A percentile compares a stretch with the other conserved stretches of the same genome.
phyloP scores from a whole-genome alignment of 2,888 invertebrate genomes.

The Synanthedon formicaeformis region DNA sequence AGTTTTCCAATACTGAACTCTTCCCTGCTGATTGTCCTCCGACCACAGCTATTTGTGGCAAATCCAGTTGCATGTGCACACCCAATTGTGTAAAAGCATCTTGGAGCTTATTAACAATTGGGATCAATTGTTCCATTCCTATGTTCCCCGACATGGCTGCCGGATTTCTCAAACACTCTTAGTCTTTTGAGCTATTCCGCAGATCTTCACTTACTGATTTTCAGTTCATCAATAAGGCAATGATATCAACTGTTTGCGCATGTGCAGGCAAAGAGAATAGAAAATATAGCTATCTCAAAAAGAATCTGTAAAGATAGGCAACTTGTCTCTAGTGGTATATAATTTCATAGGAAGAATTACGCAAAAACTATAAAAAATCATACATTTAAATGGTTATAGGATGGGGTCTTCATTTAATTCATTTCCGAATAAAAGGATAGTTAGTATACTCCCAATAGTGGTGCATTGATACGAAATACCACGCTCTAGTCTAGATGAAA shows the following conservation, averaged over 20 bases:
- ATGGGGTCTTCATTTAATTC: too few species aligned
- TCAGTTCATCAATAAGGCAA: slow-evolving; percentile 59
- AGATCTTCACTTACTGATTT: slow-evolving; percentile 61
- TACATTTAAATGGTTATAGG: too few species aligned
- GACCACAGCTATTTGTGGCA: slow-evolving; percentile 99
- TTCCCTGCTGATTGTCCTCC: slow-evolving; percentile 99
- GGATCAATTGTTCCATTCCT: slow-evolving; percentile 99
- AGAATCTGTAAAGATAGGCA: slow-evolving; percentile 1
- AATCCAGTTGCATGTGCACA: slow-evolving; percentile 97
- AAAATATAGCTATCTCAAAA: slow-evolving; percentile 14
- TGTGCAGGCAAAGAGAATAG: slow-evolving; percentile 35
- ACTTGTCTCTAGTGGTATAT: too few species aligned
- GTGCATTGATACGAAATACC: too few species aligned
- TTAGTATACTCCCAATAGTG: too few species aligned
- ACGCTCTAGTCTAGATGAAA: too few species aligned
- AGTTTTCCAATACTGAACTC: slow-evolving; percentile 99
- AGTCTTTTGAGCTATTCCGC: slow-evolving; percentile 59
- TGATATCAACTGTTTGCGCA: slow-evolving; percentile 30
- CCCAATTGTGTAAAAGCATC: slow-evolving; percentile 99
- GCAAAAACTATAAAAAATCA: too few species aligned
- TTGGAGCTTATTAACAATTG: slow-evolving; percentile 99
- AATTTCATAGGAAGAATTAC: too few species aligned
- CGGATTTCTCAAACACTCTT: slow-evolving; percentile 50
- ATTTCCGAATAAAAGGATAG: too few species aligned
- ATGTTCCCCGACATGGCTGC: slow-evolving; percentile 77